Base-by-base conservation (phyloP, 2,888 invertebrate genomes). In the Lasioglossum marginatum region DNA sequence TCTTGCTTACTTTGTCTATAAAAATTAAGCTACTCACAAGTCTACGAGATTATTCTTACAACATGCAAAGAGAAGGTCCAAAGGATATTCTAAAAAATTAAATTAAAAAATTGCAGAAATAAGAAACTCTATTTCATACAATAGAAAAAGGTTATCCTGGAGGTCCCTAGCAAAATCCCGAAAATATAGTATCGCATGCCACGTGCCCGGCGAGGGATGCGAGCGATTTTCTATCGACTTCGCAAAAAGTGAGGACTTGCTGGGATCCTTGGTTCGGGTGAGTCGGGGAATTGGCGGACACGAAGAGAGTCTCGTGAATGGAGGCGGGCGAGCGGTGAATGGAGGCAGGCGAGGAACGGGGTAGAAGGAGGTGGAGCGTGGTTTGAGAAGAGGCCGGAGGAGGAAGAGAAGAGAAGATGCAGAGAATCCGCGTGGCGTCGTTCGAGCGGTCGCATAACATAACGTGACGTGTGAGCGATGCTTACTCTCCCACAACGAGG, bases 401-500 rank as follows among this genome's bases (percentile, higher is more conserved):
- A 45, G 4, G 45, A 45, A 45, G 45, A 45, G 45, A 52, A 52
- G 52, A 52, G 52, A 23, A 43, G 60, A 70, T 23, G 81, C 70
- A 43, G 78, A 73, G 85, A 66, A 83, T 77, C 70, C 73, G 73
- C 85, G 79, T 27, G 60, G 60, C 60, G 79, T 85, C 86, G 80
- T 85, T 89, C 90, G 89, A 89, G 87, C 87, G 92, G 92, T 91
- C 89, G 90, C 92, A 92, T 92, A 91, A 93, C 92, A 92, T 92
- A 91, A 93, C 93, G 93, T 93, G 94, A 94, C 93, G 92, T 92
- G 92, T 91, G 89, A 93, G 92, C 92, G 92, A 94, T 94, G 95
- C 94, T 95, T 95, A 95, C 94, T 95, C 95, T 95, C 95, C 95
- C 95, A 95, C 95, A 95, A 94, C 95, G 93, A 89, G 52, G 89